Evolutionary conservation across 2,888 invertebrate genomes (phyloP).

Genomic region (Agelastica alni): DNA sequence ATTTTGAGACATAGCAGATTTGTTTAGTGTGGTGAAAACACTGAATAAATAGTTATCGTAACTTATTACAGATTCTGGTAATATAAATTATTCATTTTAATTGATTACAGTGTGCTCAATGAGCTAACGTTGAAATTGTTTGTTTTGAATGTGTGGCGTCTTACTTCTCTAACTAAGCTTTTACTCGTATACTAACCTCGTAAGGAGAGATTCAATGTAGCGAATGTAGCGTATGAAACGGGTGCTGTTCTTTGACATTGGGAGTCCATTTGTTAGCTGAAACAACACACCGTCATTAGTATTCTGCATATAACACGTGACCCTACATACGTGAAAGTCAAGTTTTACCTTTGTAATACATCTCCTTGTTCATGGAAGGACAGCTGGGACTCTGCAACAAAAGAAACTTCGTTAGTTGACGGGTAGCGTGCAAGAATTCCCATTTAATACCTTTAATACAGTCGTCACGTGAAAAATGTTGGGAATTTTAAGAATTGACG

Average conservation of each 20-base stretch:
- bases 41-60: too few species aligned
- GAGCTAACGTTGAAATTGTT: too few species aligned
- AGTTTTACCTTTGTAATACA: conserved; percentile 79
- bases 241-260: conserved; percentile 51
- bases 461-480: conserved; percentile 17
- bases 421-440: not conserved
- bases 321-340: conserved; percentile 31
- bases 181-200: conserved; percentile 6
- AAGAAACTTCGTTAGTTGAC: conserved; percentile 21
- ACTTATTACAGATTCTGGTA: too few species aligned
- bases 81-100: too few species aligned
- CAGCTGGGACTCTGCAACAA: conserved; percentile 70
- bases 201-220: conserved; percentile 42
- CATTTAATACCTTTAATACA: conserved; percentile 9
- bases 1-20: too few species aligned
- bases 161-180: too few species aligned
- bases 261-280: conserved; percentile 57
- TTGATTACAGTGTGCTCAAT: too few species aligned
- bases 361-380: conserved; percentile 87
- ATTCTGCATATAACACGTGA: conserved; percentile 30
- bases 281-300: conserved; percentile 53
- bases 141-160: too few species aligned
- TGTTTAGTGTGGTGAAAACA: too few species aligned
- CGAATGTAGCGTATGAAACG: conserved; percentile 47
- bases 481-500: conserved; percentile 2